These are phyloP conservation scores for Notospermus geniculatus DNA, from an alignment of 1,140 invertebrate species.

Conservation along the genomic window DNA sequence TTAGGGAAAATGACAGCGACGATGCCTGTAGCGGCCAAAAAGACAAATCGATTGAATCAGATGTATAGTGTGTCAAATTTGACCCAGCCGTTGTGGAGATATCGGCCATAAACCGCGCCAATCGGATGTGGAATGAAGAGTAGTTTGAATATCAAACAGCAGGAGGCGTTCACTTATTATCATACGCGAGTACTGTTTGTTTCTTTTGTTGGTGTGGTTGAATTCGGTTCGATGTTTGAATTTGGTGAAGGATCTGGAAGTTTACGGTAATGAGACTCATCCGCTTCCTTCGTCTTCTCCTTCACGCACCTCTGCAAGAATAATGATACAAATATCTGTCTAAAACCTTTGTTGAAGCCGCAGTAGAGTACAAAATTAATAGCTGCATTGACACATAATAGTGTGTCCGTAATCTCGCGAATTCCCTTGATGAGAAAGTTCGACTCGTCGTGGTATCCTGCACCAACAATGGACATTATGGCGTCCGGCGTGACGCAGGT, in stretches of 20 bases:
- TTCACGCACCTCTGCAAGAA: constrained; percentile 14
- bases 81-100: too few relatives aligned
- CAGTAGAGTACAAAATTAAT: constrained; percentile 78
- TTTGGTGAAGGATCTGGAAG: constrained; percentile 7
- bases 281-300: not conserved
- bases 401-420: constrained; percentile 73
- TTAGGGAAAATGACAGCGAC: too few relatives aligned
- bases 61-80: too few relatives aligned
- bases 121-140: too few relatives aligned
- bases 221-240: not conserved
- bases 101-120: too few relatives aligned
- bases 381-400: constrained; percentile 71
- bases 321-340: constrained; percentile 34
- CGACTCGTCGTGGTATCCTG: constrained; percentile 52
- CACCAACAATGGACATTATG: constrained; percentile 59
- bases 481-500: constrained; percentile 74
- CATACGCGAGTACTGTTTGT: not conserved
- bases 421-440: constrained; percentile 58
- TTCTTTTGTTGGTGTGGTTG: constrained; percentile 2
- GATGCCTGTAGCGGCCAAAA: too few relatives aligned
- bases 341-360: constrained; percentile 71
- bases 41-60: too few relatives aligned
- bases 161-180: too few relatives aligned
- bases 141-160: too few relatives aligned
- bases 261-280: constrained; percentile 2